Conservation (phyloP, 2,888 invertebrate genomes). For the Agrilus mali region DNA sequence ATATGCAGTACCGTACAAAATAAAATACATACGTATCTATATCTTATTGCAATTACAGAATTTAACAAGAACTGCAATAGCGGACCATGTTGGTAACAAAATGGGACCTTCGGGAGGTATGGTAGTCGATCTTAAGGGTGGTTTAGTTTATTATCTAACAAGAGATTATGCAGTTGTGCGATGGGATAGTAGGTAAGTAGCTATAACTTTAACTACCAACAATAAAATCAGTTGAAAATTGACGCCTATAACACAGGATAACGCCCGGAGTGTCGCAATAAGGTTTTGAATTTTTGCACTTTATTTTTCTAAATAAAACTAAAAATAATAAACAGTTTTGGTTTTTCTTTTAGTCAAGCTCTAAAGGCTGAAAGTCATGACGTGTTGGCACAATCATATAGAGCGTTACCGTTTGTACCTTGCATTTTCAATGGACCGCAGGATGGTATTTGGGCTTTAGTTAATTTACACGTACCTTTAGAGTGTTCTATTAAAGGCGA, state of each 20-base stretch:
- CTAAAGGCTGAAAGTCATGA: conserved; percentile 26
- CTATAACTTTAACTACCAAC: background rate
- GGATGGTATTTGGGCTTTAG: conserved; percentile 25
- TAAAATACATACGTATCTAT: too few relatives aligned
- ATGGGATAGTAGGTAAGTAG: conserved; percentile 31
- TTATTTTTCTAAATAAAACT: too few relatives aligned
- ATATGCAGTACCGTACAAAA: too few relatives aligned
- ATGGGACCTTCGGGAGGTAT: conserved; percentile 33
- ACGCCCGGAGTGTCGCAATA: too few relatives aligned
- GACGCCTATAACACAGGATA: too few relatives aligned
- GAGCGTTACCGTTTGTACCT: conserved; percentile 24
- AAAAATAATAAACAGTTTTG: too few relatives aligned
- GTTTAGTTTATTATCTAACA: conserved; percentile 34
- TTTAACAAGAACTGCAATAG: conserved; percentile 3
- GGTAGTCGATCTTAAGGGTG: conserved; percentile 30
- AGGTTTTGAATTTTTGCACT: too few relatives aligned
- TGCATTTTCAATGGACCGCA: conserved; percentile 24
- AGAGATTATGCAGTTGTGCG: conserved; percentile 34
- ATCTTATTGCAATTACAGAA: too few relatives aligned
- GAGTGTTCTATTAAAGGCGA: conserved; percentile 13
- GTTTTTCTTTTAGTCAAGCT: conserved; percentile 18
- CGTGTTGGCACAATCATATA: conserved; percentile 26
- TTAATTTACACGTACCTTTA: conserved; percentile 19
- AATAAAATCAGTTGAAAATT: too few relatives aligned
- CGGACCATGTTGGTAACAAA: conserved; percentile 30